Percentiles rank a stretch among this genome's conserved stretches.
Conservation (phyloP, 2,797 vertebrate species). For the Taenioides sp. region DNA sequence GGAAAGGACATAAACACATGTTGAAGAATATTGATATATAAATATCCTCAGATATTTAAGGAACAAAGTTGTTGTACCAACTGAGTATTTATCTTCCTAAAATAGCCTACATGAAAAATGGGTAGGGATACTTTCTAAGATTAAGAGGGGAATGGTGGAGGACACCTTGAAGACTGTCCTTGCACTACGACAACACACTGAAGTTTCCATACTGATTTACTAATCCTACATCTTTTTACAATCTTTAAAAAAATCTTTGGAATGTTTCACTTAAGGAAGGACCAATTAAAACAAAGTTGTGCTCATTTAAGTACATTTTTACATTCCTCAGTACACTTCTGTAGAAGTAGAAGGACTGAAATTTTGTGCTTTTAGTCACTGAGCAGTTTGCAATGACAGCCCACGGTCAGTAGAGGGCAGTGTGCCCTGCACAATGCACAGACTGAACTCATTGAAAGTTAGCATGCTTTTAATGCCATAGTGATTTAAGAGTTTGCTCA, state of each 20-base stretch:
- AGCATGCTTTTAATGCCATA: slow-evolving; percentile 64
- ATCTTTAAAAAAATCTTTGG: slow-evolving; percentile 62
- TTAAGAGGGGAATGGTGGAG: slow-evolving; percentile 79
- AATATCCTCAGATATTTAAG: slow-evolving; percentile 55
- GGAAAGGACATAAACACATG: slow-evolving; percentile 62
- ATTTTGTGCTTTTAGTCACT: slow-evolving; percentile 48
- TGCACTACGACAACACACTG: slow-evolving; percentile 53
- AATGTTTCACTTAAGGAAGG: slow-evolving; percentile 59
- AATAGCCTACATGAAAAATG: slow-evolving; percentile 50
- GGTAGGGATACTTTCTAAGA: slow-evolving; percentile 43
- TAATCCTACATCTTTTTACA: slow-evolving; percentile 37
- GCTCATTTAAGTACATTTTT: slow-evolving; percentile 57
- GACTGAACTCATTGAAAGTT: slow-evolving; percentile 70
- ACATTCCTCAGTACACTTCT: slow-evolving; percentile 29
- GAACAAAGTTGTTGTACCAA: slow-evolving; percentile 60
- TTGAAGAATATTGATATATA: slow-evolving; percentile 67
- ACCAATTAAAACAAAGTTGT: slow-evolving; percentile 58
- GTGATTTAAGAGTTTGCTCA: slow-evolving; percentile 45
- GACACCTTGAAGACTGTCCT: slow-evolving; percentile 71
- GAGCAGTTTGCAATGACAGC: slow-evolving; percentile 49
- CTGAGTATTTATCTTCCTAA: slow-evolving; percentile 51
- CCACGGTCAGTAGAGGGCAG: slow-evolving; percentile 62
- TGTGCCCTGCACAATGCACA: slow-evolving; percentile 42
- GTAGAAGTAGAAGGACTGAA: slow-evolving; percentile 9
- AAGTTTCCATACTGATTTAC: slow-evolving; percentile 25